These are phyloP conservation scores for Poicephalus meyeri DNA, from an alignment of 2,113 vertebrate species.

Conservation along the genomic window DNA sequence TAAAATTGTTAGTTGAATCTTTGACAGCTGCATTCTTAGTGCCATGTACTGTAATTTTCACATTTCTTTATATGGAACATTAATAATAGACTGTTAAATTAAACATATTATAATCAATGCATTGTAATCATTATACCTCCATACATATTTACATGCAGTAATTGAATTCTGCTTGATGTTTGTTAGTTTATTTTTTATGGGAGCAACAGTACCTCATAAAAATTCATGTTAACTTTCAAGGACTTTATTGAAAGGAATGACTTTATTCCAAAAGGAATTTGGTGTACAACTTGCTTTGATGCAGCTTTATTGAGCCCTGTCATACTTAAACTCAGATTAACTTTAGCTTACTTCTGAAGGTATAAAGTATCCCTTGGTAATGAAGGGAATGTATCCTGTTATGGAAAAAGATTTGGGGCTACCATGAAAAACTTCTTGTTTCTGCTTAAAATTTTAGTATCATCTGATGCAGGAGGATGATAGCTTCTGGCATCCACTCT, in stretches of 20 bases:
- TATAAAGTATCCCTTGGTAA: not conserved
- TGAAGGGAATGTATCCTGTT: not conserved
- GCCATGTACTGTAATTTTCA: constrained; percentile 32
- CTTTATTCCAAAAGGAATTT: not conserved
- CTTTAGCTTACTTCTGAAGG: not conserved
- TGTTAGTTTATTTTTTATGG: constrained; percentile 20
- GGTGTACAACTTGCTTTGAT: not conserved
- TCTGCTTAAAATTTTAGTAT: not conserved
- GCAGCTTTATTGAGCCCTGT: not conserved
- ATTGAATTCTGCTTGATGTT: constrained; percentile 24
- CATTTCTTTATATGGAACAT: not conserved
- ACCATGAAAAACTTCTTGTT: rapidly evolving
- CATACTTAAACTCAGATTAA: not conserved
- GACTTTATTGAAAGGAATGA: not conserved
- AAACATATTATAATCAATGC: not conserved
- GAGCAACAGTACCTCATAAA: constrained; percentile 39
- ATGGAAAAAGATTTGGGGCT: not conserved
- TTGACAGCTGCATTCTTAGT: not conserved
- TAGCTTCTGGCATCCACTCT: not conserved
- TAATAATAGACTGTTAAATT: constrained; percentile 43
- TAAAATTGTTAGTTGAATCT: constrained; percentile 33
- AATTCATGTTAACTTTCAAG: constrained; percentile 33
- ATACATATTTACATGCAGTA: constrained; percentile 44
- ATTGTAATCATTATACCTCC: not conserved
- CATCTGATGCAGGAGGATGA: not conserved